These are phyloP conservation scores for Chydorus sphaericus DNA, from an alignment of 2,888 invertebrate genomes.

Conservation along the genomic window DNA sequence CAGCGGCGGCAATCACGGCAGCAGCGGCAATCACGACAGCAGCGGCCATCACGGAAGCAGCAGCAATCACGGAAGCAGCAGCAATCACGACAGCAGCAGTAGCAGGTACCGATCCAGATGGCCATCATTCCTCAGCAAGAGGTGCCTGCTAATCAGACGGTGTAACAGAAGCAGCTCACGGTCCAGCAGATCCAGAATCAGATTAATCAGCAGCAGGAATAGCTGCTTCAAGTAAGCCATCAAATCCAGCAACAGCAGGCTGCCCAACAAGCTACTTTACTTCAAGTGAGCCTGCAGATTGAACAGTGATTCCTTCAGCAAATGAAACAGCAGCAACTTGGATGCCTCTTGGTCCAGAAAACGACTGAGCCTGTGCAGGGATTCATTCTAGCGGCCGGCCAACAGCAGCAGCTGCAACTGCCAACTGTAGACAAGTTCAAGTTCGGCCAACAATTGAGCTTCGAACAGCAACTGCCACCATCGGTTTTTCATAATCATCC, in stretches of 20 bases:
- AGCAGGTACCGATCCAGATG: background rate
- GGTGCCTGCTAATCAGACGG: background rate
- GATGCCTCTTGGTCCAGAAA: background rate
- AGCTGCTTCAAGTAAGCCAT: slow-evolving; percentile 17
- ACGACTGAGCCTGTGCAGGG: background rate
- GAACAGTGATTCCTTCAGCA: background rate
- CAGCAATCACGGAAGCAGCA: background rate
- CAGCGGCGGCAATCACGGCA: background rate
- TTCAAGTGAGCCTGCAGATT: slow-evolving; percentile 36
- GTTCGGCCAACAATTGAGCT: too few species aligned
- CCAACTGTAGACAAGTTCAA: background rate
- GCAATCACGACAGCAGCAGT: background rate
- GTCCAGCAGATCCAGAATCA: background rate
- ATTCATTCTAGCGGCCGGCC: background rate
- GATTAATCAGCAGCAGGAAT: slow-evolving; percentile 3
- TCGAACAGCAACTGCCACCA: background rate
- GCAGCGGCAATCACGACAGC: background rate
- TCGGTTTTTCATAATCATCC: background rate
- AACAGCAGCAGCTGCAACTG: background rate
- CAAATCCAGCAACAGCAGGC: slow-evolving; percentile 30
- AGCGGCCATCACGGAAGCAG: background rate
- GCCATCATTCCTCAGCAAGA: background rate
- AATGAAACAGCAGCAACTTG: background rate
- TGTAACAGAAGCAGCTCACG: background rate
- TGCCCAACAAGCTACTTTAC: slow-evolving; percentile 38